Base-by-base conservation (phyloP, 2,888 invertebrate species). In the Pyralis farinalis region DNA sequence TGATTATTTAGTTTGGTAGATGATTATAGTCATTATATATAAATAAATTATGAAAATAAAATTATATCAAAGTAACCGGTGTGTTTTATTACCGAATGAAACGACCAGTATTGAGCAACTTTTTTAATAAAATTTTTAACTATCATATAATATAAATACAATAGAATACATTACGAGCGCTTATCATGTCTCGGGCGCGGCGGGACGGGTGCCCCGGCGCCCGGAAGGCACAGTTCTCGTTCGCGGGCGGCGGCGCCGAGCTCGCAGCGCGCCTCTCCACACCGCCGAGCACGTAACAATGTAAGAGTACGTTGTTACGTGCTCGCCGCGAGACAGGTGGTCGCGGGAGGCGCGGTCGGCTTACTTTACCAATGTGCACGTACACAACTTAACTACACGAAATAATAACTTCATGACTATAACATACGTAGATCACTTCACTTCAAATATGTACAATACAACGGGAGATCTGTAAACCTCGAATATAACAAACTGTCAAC, bases 1-100 rank as follows among this genome's bases (percentile, higher is more conserved):
- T 61, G 63, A 68, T 68, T 85, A 85, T 87, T 87, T 88, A 87
- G 88, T 87, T 85, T 86, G 61, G 86, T 88, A 87, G 88, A 84
- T 76, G 79, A 86, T 77, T 82, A 85, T 82, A 87, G 84, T 84
- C 81, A 86, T 79, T 85, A 87, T 84, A 81, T 75, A 85, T 81
- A 81, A 77, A 85, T 82, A 77, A 76, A 77, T 69, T 74, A 81
- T 73, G 61, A 71, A 66, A 84, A 86, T 85, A 86, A 82, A 86
- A 87, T 79, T 86, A 85, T 87, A 87, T 81, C 87, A 76, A 84
- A 83, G 62, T 67, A 80, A 44, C 43, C n/a, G n/a, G 12, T 38
- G 30, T 16, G n/a, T 57, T 52, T 53, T n/a, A 49, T 40, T 46
- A 40, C 12, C 27, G 43, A 67, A 53, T 52, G 30, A 74, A 70